Evolutionary conservation across 1,140 invertebrate genomes (phyloP).

Genomic region (Sipha flava): DNA sequence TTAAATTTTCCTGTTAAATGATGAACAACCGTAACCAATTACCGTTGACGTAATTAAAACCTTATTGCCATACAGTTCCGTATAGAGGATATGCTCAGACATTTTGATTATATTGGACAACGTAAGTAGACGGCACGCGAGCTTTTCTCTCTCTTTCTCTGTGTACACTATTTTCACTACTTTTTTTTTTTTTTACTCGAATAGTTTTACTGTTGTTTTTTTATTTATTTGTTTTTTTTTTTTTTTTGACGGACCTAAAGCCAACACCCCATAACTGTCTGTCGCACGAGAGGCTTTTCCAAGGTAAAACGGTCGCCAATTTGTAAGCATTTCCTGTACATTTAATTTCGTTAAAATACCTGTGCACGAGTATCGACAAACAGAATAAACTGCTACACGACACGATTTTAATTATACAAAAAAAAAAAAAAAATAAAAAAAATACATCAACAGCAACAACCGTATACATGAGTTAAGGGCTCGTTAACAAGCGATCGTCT

Average conservation of each 20-base stretch:
- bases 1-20: not conserved
- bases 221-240: too few species aligned
- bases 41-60: not conserved
- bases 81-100: not conserved
- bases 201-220: too few species aligned
- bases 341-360: slow-evolving; percentile 14
- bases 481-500: not conserved
- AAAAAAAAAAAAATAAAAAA: not conserved
- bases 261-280: not conserved
- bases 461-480: not conserved
- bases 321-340: not conserved
- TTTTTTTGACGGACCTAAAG: too few species aligned
- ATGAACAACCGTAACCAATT: not conserved
- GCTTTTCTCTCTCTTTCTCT: not conserved
- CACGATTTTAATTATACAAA: slow-evolving; percentile 14
- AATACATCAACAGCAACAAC: too few species aligned
- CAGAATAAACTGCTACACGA: not conserved
- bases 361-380: not conserved
- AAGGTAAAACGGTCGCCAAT: not conserved
- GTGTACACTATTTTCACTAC: too few species aligned
- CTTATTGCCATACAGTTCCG: too few species aligned
- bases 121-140: not conserved
- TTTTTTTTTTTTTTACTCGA: too few species aligned
- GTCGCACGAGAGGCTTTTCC: not conserved
- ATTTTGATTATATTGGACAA: not conserved